Conservation (phyloP, 2,113 vertebrate species). For the Atrichornis clamosus region DNA sequence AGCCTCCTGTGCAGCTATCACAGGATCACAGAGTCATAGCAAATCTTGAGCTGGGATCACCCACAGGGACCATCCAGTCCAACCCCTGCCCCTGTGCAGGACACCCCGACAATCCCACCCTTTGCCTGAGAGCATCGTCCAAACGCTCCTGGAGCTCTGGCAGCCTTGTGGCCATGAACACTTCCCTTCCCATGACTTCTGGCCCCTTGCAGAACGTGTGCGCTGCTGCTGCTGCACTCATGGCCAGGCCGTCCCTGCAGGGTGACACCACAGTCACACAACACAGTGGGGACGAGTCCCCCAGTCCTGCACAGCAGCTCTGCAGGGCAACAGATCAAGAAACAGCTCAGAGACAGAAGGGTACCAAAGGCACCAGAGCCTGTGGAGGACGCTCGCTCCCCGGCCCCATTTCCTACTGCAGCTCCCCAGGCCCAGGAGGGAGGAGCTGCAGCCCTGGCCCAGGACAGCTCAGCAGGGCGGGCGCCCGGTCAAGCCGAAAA, state of each 20-base stretch:
- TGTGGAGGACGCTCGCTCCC: not conserved
- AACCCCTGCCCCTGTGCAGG: not conserved
- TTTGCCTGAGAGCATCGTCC: not conserved
- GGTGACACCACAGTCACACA: not conserved
- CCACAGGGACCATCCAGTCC: not conserved
- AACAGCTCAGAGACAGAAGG: not conserved
- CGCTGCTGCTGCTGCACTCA: not conserved
- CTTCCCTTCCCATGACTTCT: not conserved
- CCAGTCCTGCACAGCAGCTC: not conserved
- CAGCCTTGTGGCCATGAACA: not conserved
- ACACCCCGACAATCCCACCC: not conserved
- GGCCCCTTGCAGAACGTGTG: not conserved
- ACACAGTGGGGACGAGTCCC: not conserved
- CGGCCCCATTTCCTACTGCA: fast-evolving
- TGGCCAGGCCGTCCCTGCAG: not conserved
- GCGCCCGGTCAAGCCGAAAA: not conserved
- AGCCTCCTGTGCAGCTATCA: fast-evolving
- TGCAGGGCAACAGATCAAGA: not conserved
- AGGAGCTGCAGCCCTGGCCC: not conserved
- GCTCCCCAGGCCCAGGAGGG: not conserved
- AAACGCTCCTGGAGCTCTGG: not conserved
- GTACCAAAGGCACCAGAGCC: no score
- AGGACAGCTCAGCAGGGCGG: not conserved
- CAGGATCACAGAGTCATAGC: no score
- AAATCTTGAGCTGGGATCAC: not conserved